phyloP scores from a whole-genome alignment of 2,888 invertebrate genomes.

The Sphaerophoria taeniata region DNA sequence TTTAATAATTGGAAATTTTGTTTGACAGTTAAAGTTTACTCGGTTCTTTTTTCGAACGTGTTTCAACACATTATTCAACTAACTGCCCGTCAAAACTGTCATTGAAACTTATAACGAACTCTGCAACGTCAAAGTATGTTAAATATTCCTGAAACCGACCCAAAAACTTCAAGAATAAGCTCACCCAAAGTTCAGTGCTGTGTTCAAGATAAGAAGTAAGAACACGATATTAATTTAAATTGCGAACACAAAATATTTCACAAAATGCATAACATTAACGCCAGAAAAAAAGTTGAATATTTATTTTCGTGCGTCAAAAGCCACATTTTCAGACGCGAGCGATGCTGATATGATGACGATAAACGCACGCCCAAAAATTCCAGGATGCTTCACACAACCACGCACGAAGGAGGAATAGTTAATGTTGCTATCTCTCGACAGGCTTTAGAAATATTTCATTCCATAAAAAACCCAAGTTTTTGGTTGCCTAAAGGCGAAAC shows the following conservation, averaged over 20 bases:
- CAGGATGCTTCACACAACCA: constrained; percentile 47
- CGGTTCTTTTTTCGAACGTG: too few relatives aligned
- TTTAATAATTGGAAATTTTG: too few relatives aligned
- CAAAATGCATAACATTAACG: constrained; percentile 63
- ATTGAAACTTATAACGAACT: too few relatives aligned
- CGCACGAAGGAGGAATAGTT: constrained; percentile 38
- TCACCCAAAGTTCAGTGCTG: constrained; percentile 26
- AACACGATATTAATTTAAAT: constrained; percentile 55
- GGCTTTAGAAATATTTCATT: constrained; percentile 1
- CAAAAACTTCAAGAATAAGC: neutral
- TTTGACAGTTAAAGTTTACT: too few relatives aligned
- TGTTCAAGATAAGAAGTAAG: constrained; percentile 31
- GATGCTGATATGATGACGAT: constrained; percentile 13
- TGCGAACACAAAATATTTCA: constrained; percentile 63
- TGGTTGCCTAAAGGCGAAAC: neutral
- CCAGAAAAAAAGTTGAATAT: constrained; percentile 43
- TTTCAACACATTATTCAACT: too few relatives aligned
- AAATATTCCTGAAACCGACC: too few relatives aligned
- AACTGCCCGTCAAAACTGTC: too few relatives aligned
- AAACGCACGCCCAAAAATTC: constrained; percentile 15
- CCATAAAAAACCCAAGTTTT: constrained; percentile 40
- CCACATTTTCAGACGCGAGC: neutral
- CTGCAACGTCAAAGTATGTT: too few relatives aligned
- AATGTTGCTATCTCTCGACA: constrained; percentile 23
- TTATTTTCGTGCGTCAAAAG: constrained; percentile 68